Percentiles rank a stretch among this genome's conserved stretches.
These are phyloP conservation scores for Lithobius niger DNA, from an alignment of 1,140 invertebrate species.

Conservation along the genomic window DNA sequence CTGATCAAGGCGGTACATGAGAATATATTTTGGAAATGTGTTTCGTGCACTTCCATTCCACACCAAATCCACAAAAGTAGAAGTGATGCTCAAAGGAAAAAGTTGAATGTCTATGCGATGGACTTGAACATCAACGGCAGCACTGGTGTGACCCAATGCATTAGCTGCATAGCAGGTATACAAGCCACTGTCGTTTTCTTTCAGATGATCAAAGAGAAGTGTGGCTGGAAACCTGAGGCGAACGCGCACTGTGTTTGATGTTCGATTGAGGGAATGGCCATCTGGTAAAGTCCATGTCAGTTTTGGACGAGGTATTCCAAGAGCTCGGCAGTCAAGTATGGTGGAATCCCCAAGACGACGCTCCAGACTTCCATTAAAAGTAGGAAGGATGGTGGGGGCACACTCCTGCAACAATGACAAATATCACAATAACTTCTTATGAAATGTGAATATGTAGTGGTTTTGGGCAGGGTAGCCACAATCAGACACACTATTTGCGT, in stretches of 20 bases:
- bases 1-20: constrained; percentile 25
- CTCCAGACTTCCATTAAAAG: constrained; percentile 24
- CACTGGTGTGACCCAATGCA: constrained; percentile 12
- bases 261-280: constrained; percentile 26
- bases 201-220: constrained; percentile 28
- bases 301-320: constrained; percentile 31
- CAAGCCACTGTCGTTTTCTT: constrained; percentile 20
- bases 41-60: constrained; percentile 34
- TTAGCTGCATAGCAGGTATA: constrained; percentile 28
- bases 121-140: constrained; percentile 20
- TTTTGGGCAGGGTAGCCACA: too few relatives aligned
- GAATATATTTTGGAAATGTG: constrained; percentile 30
- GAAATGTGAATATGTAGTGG: too few relatives aligned
- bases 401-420: constrained; percentile 18
- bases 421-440: too few relatives aligned
- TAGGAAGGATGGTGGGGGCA: constrained; percentile 26
- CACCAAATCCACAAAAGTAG: constrained; percentile 34
- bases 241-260: constrained; percentile 23
- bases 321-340: constrained; percentile 32
- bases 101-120: constrained; percentile 30
- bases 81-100: constrained; percentile 25
- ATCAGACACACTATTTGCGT: too few relatives aligned
- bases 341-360: constrained; percentile 31
- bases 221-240: constrained; percentile 25
- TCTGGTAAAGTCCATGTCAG: constrained; percentile 34